These are phyloP conservation scores for Orthosia cruda DNA, from an alignment of 2,888 invertebrate species.

Conservation along the genomic window DNA sequence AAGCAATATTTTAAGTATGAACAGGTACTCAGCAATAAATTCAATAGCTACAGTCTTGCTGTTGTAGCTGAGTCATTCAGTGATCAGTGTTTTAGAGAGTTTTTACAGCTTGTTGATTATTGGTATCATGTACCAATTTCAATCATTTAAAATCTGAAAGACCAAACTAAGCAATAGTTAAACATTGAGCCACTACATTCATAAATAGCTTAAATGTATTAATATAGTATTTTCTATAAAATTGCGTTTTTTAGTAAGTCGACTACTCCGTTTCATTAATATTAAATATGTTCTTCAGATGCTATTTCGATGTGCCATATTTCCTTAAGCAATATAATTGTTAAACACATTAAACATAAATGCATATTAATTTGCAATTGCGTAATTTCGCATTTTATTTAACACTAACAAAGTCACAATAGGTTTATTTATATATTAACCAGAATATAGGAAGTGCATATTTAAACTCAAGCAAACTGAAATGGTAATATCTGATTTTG, in stretches of 20 bases:
- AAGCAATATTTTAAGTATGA: constrained; percentile 18
- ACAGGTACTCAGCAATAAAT: background rate
- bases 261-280: constrained; percentile 6
- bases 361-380: constrained; percentile 40
- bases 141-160: background rate
- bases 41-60: background rate
- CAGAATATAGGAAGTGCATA: constrained; percentile 30
- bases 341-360: constrained; percentile 47
- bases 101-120: background rate
- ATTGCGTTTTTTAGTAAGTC: constrained; percentile 11
- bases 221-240: constrained; percentile 13
- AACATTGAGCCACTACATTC: background rate
- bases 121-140: background rate
- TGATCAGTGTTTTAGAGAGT: background rate
- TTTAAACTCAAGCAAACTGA: constrained; percentile 24
- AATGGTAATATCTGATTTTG: constrained; percentile 32
- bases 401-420: constrained; percentile 29
- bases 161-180: constrained; percentile 1
- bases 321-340: constrained; percentile 33
- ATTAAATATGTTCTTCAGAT: constrained; percentile 43
- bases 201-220: constrained; percentile 10
- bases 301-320: constrained; percentile 41
- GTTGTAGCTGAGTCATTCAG: background rate
- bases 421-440: too few species aligned
- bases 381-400: constrained; percentile 34